Base-by-base conservation (phyloP, 2,113 vertebrate species). In the Climacteris rufus region DNA sequence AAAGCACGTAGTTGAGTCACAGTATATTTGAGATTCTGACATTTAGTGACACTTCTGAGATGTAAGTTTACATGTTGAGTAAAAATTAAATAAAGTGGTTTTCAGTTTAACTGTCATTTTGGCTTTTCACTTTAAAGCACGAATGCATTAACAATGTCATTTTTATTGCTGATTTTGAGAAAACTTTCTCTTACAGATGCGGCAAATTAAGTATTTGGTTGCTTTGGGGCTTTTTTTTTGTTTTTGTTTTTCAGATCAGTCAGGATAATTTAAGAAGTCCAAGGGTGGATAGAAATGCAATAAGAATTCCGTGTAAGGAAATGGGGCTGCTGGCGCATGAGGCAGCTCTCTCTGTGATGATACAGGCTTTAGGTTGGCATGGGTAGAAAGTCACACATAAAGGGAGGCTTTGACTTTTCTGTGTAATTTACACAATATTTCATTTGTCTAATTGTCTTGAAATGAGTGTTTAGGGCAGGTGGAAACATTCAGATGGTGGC, bases 401-500 rank as follows among this genome's bases (percentile, higher is more conserved):
- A 64, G 3, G 3, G 28, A 77, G 27, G 19, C 7, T 76, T 83
- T 40, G 8, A 33, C 11, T 65, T 23, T 0, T 0, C 35, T 52
- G 11, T 17, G 13, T 54, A 35, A 30, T 63, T 83, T 33, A 30
- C 14, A 37, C 7, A 25, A 20, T 49, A 77, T 45, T 50, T 63
- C 28, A 23, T 6, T 27, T 33, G 4, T 25, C 3, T 66, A 45
- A 56, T 37, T 71, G 7, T 40, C 21, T 28, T 50, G 16, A 8
- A 72, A 27, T 0, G 0, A 4, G 0, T 13, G 8, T 9, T 49
- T 19, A 40, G 13, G 45, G 53, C 7, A 31, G 6, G 18, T 56
- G 30, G 12, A 66, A 78, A 50, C 21, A 5, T 39, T 60, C 25
- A 42, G 42, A 6, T 1, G 2, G 4, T 40, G 22, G 5, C 13